Evolutionary conservation across 2,888 invertebrate species (phyloP), one percentile per base, ranked within the genome.

Genomic region (Ganaspis brasiliensis): DNA sequence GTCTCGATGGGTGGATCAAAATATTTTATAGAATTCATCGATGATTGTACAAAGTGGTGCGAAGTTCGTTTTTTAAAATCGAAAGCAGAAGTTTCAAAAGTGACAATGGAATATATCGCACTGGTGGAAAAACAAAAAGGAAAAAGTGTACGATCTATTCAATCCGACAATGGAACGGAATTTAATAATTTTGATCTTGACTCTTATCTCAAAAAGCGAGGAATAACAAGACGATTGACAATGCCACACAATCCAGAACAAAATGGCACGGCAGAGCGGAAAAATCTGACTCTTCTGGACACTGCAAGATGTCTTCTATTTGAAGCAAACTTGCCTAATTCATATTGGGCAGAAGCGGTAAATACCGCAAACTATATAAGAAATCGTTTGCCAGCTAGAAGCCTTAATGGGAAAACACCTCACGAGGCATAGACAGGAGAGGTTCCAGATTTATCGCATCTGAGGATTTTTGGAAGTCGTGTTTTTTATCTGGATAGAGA

Each of bases 1-100:
- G 61, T 61, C 49, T 86, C 85, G 1, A 63, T 77, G 12, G 83
- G 82, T 26, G 71, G 79, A 14, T 73, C 81, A 0, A 80, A 35
- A 57, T 87, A 85, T 74, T 80, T 84, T 9, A 56, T 82, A 0
- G 83, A 81, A 10, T 87, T 88, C 37, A 86, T 86, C 1, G 85
- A 88, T 21, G 85, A 87, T 72, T 37, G 75, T 40, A 80, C 82
- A 2, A 71, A 83, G 12, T 86, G 83, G 83, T 80, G 84, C 19
- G 78, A 80, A n/a, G 74, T 84, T 1, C 70, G 75, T 9, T 78
- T 85, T n/a, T n/a, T n/a, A n/a, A n/a, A n/a, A n/a, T n/a, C n/a
- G n/a, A n/a, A n/a, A n/a, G n/a, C n/a, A n/a, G 77, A 83, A 21
- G 81, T 63, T 1, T 76, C 82, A 5, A 37, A 76, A 1, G 77